These are phyloP conservation scores for Zaprionus gabonicus DNA, from an alignment of 1,140 invertebrate genomes.

Conservation along the genomic window DNA sequence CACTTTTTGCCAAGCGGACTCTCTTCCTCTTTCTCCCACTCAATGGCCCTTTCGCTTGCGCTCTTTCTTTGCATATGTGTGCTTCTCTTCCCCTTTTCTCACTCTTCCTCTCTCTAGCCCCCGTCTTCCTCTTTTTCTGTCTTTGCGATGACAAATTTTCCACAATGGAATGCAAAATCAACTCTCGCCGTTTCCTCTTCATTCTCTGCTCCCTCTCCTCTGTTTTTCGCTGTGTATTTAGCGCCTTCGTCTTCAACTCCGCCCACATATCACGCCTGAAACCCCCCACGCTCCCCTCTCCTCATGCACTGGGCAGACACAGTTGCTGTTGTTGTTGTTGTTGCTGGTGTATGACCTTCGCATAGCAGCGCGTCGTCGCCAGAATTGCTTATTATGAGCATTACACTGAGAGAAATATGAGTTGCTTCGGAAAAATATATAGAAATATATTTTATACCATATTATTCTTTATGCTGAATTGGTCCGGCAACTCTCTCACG, in stretches of 20 bases:
- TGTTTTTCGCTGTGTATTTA: slow-evolving; percentile 6
- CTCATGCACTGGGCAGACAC: slow-evolving; percentile 37
- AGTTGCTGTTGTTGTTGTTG: slow-evolving; percentile 26
- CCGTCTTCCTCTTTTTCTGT: neutral
- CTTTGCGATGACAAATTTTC: slow-evolving; percentile 39
- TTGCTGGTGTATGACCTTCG: slow-evolving; percentile 67
- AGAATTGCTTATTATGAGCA: slow-evolving; percentile 76
- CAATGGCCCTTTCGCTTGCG: neutral
- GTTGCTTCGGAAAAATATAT: neutral
- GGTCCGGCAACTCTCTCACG: neutral
- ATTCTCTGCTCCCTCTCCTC: neutral
- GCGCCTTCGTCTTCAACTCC: slow-evolving; percentile 42
- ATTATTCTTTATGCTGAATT: no score
- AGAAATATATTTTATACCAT: no score
- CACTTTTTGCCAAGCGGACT: neutral
- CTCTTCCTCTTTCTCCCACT: neutral
- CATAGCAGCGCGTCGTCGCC: slow-evolving; percentile 76
- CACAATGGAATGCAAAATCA: slow-evolving; percentile 50
- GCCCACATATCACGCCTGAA: slow-evolving; percentile 32
- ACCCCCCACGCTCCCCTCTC: neutral
- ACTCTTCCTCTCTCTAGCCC: neutral
- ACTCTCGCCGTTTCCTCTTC: slow-evolving; percentile 14
- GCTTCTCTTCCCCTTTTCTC: neutral
- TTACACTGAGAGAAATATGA: slow-evolving; percentile 38
- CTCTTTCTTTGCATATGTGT: neutral